Evolutionary conservation across 1,140 invertebrate species (phyloP), one percentile per base, ranked within the genome.

Genomic region (Lerema accius): DNA sequence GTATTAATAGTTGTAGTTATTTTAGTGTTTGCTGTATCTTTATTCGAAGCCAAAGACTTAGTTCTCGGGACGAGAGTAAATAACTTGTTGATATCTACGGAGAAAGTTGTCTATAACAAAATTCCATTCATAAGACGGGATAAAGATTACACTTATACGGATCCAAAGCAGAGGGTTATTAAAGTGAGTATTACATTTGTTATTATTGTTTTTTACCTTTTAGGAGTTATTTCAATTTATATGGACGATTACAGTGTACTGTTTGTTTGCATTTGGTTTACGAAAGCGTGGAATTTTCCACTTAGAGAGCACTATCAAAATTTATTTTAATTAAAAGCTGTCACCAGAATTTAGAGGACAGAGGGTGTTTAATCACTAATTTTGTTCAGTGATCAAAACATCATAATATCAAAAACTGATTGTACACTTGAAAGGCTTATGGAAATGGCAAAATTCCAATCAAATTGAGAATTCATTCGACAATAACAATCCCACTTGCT

Each of bases 1-100:
- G 65, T 72, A 62, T 50, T 76, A 53, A 46, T 79, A 1, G 19
- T 75, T 56, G 59, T 76, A 71, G 16, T 40, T 53, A 65, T 84
- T 40, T 67, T 79, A 64, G 69, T 80, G 49, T 35, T 80, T 23
- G 78, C 61, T 71, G 66, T 81, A 49, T 56, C 61, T 71, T 60
- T 80, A 26, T 64, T 60, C 32, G 69, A 77, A 56, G 72, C 77
- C 10, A 86, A 86, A 62, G 86, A 89, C 65, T 78, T 89, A 14
- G 73, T 80, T 15, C 51, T 79, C 3, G 84, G 86, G 9, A 75
- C 77, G 4, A 84, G 76, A 76, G 64, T 81, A 35, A 86, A 89
- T 61, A 89, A 89, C 62, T 73, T 86, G 46, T 73, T 89, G 46
- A 73, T 89, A 67, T 83, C 76, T n/a, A 89, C 86, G 1, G 76